Evolutionary conservation across 2,113 vertebrate species (phyloP), one percentile per base, ranked within the genome.

Genomic region (Heterocephalus glaber): DNA sequence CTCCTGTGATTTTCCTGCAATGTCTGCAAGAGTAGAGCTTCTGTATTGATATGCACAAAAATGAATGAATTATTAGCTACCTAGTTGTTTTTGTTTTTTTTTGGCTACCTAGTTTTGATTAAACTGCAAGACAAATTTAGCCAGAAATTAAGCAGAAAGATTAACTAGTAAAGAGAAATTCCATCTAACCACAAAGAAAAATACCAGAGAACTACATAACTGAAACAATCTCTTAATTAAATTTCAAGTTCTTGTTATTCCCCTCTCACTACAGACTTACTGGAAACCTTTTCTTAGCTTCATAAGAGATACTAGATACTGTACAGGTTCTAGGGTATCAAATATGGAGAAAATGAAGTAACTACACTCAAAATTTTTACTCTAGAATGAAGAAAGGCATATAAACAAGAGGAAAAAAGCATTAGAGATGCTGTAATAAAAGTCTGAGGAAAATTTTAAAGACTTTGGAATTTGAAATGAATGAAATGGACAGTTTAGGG

Each of bases 391-490:
- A 30, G 81, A 90, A 92, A 92, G 63, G 65, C 7, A 86, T 41
- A 86, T 72, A 93, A 49, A 49, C 63, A 79, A 92, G n/a, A 85
- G 30, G 58, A 52, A 68, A 80, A 83, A 80, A 72, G 63, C 86
- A 17, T 44, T 83, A 44, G 28, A 38, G 38, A 89, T 90, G 10
- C 3, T 89, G 4, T 79, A 93, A 72, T 72, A 87, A 77, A 96
- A 87, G 54, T 63, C 12, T 44, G 30, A 33, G 47, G 13, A 47
- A 79, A 49, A 49, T 68, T 91, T 90, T 63, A 90, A 35, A 91
- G 86, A 76, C 33, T 90, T 85, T 86, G 49, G 58, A 96, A 95
- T 92, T 63, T 95, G 84, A 96, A 91, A 92, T 49, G 49, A 90
- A 74, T 65, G 52, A 88, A 94, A 61, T 9, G 76, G 52, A 86